These are phyloP conservation scores for Drosophila malerkotliana DNA, from an alignment of 1,140 invertebrate genomes.

Conservation along the genomic window DNA sequence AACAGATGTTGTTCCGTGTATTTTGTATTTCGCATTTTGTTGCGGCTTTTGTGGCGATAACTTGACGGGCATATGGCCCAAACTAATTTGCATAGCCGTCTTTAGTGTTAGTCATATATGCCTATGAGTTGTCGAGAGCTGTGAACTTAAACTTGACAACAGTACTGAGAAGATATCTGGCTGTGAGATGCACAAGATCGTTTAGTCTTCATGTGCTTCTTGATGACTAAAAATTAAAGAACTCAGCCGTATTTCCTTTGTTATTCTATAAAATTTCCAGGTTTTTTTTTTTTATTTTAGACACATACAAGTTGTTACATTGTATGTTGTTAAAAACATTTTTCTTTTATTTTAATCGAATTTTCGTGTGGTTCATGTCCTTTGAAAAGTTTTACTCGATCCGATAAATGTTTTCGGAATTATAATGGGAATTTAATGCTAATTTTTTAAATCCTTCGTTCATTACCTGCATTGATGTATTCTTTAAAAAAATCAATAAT, in stretches of 20 bases:
- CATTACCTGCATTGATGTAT: no score
- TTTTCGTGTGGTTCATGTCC: no score
- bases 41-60: conserved; percentile 25
- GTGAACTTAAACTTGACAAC: conserved; percentile 42
- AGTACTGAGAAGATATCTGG: conserved; percentile 5
- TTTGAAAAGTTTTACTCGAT: no score
- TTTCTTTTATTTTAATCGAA: no score
- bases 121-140: conserved; percentile 39
- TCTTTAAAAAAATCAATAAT: no score
- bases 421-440: no score
- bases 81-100: conserved; percentile 49
- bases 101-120: conserved; percentile 46
- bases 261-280: no score
- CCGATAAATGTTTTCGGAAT: no score
- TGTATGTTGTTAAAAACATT: no score
- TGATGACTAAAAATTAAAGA: not conserved
- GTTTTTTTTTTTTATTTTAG: no score
- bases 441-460: no score
- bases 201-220: not conserved
- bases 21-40: conserved; percentile 16
- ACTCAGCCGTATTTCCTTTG: not conserved
- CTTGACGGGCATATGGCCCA: conserved; percentile 37
- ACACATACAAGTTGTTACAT: no score
- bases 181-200: not conserved
- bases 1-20: conserved; percentile 31